Evolutionary conservation across 1,140 invertebrate species (phyloP).

Genomic region (Cataglyphis hispanica): DNA sequence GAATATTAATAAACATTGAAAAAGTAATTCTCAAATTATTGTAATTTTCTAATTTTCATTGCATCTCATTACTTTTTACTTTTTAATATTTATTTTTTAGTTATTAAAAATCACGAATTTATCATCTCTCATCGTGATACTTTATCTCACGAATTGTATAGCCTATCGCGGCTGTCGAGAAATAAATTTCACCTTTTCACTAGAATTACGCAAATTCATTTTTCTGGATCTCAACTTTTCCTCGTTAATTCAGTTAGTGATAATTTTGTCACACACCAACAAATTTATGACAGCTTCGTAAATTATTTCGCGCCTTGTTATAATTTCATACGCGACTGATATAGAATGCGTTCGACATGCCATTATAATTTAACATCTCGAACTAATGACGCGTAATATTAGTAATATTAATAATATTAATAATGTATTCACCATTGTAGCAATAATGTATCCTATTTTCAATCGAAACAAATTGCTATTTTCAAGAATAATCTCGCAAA

Average conservation of each 20-base stretch:
- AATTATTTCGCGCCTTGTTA: slow-evolving; percentile 15
- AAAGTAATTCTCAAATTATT: neutral
- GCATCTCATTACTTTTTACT: neutral
- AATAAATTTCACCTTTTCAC: neutral
- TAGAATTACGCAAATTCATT: neutral
- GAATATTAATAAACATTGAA: neutral
- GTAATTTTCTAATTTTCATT: neutral
- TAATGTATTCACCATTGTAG: neutral
- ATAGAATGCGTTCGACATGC: slow-evolving; percentile 1
- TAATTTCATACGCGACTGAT: neutral
- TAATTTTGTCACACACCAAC: neutral
- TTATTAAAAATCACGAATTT: slow-evolving; percentile 1
- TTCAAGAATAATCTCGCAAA: neutral
- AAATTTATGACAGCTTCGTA: neutral
- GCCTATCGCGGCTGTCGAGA: neutral
- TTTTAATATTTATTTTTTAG: neutral
- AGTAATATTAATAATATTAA: slow-evolving; percentile 31
- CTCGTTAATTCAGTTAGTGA: neutral
- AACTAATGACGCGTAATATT: slow-evolving; percentile 37
- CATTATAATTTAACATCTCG: slow-evolving; percentile 25
- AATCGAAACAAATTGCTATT: neutral
- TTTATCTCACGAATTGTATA: neutral
- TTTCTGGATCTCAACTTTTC: too few species aligned
- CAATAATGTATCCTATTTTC: neutral
- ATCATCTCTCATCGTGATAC: neutral